Evolutionary conservation across 2,797 vertebrate genomes (phyloP).

Genomic region (Hypotaenidia philippensis): DNA sequence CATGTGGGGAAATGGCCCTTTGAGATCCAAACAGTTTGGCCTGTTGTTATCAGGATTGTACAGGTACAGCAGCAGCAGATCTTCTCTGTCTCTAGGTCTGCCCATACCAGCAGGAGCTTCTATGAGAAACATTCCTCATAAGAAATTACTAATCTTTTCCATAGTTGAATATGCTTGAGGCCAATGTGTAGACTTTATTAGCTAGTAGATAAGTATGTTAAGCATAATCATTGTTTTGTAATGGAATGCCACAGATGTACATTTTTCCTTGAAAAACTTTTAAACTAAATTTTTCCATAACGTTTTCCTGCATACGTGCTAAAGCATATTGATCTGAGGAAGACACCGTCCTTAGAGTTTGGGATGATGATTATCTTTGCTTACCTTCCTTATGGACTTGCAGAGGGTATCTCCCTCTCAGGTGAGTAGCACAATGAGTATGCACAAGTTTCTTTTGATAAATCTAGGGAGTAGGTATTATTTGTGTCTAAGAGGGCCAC

Average conservation of each 20-base stretch:
- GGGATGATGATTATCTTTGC: slow-evolving; percentile 99
- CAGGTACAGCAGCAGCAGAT: not conserved
- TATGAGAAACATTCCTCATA: not conserved
- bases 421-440: slow-evolving; percentile 79
- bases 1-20: not conserved
- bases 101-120: not conserved
- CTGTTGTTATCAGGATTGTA: not conserved
- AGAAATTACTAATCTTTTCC: not conserved
- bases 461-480: not conserved
- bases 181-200: not conserved
- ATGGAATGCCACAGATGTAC: not conserved
- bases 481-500: not conserved
- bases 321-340: slow-evolving; percentile 96
- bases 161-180: not conserved
- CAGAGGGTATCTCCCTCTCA: slow-evolving; percentile 96
- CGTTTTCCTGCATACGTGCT: slow-evolving; percentile 73
- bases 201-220: not conserved
- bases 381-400: slow-evolving; percentile 96
- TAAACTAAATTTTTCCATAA: slow-evolving; percentile 66
- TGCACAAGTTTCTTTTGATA: not conserved
- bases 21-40: not conserved
- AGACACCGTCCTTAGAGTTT: slow-evolving; percentile 96
- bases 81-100: not conserved
- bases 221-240: not conserved
- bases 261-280: not conserved